These are phyloP conservation scores for Eutrigla gurnardus DNA, from an alignment of 2,797 vertebrate genomes.

Conservation along the genomic window DNA sequence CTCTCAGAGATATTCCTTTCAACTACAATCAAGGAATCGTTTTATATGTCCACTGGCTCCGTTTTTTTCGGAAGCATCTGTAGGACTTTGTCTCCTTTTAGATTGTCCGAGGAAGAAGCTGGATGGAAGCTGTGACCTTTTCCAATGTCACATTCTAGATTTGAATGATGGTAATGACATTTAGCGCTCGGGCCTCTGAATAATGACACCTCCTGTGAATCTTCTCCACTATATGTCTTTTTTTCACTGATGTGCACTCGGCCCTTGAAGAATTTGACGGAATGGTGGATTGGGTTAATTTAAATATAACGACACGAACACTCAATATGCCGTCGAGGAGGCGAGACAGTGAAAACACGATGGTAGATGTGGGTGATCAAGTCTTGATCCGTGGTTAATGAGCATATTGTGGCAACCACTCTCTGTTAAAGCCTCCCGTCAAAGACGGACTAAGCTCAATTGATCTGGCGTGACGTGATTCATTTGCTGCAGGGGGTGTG, in stretches of 20 bases:
- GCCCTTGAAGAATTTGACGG: constrained; percentile 25
- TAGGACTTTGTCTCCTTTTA: constrained; percentile 14
- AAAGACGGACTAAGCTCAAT: constrained; percentile 64
- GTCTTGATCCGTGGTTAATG: constrained; percentile 67
- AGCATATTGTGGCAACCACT: constrained; percentile 58
- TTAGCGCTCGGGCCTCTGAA: constrained; percentile 56
- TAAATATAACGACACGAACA: constrained; percentile 46
- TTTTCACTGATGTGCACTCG: not conserved
- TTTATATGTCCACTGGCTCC: not conserved
- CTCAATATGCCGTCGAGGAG: constrained; percentile 47
- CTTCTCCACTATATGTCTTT: constrained; percentile 31
- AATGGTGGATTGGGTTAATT: constrained; percentile 42
- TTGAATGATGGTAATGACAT: constrained; percentile 78
- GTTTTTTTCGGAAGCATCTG: constrained; percentile 7
- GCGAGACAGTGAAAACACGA: constrained; percentile 47
- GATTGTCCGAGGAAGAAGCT: constrained; percentile 30
- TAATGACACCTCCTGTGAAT: constrained; percentile 59
- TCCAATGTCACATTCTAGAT: constrained; percentile 54
- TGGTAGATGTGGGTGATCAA: constrained; percentile 68
- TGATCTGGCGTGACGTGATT: constrained; percentile 77
- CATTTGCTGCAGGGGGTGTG: constrained; percentile 68
- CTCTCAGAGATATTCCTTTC: constrained; percentile 33
- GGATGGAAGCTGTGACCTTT: constrained; percentile 63
- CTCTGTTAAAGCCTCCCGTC: constrained; percentile 53
- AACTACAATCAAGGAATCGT: constrained; percentile 22